phyloP scores from a whole-genome alignment of 2,888 invertebrate genomes.

The Drosophila dives region DNA sequence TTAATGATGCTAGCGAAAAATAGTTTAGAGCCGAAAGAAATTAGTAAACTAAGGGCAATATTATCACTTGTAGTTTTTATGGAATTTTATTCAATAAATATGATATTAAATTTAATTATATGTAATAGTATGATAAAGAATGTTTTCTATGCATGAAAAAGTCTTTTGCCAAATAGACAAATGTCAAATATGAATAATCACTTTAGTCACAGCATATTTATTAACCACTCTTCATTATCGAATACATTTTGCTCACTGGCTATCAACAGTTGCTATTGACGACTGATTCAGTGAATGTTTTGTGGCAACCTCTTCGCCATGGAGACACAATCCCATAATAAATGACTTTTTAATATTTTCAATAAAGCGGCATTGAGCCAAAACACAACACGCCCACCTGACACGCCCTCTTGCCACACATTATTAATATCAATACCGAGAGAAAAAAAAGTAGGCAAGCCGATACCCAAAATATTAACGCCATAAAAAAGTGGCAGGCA shows the following conservation, averaged over 20 bases:
- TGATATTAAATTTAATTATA: background rate
- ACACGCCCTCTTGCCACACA: slow-evolving; percentile 39
- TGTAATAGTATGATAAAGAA: background rate
- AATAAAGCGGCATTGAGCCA: slow-evolving; percentile 65
- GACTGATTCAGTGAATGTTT: slow-evolving; percentile 3
- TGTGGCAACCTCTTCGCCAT: background rate
- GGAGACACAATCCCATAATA: slow-evolving; percentile 47
- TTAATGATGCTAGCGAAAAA: background rate
- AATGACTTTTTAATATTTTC: slow-evolving; percentile 81
- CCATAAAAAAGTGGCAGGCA: slow-evolving; percentile 47
- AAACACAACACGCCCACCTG: slow-evolving; percentile 71
- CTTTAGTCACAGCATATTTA: slow-evolving; percentile 8
- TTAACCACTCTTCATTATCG: slow-evolving; percentile 1
- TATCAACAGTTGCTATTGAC: slow-evolving; percentile 56
- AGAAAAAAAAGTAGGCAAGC: slow-evolving; percentile 21
- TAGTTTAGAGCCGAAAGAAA: background rate
- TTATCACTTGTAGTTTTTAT: background rate
- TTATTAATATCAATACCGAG: slow-evolving; percentile 60
- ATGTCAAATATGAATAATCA: slow-evolving; percentile 1
- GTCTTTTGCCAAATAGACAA: background rate
- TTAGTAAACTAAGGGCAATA: background rate
- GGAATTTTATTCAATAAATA: background rate
- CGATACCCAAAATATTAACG: slow-evolving; percentile 58
- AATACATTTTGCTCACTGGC: slow-evolving; percentile 2
- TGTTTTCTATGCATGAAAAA: background rate